Conservation (phyloP, 2,797 vertebrate genomes). For the Pampus argenteus region DNA sequence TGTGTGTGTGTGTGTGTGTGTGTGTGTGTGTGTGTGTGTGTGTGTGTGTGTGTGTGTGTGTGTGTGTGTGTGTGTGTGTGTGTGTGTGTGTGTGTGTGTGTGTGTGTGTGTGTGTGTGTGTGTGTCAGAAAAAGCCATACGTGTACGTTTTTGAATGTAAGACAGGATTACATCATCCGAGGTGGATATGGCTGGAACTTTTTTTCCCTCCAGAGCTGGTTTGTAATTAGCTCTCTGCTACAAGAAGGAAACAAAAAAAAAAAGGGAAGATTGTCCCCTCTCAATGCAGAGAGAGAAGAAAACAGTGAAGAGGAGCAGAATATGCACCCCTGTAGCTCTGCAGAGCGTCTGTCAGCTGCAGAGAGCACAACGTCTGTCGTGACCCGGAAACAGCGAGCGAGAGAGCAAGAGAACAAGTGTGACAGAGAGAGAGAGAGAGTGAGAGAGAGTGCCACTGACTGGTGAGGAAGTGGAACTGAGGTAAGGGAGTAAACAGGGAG, state of each 20-base stretch:
- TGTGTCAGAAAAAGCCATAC: constrained; percentile 4
- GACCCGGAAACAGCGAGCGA: constrained; percentile 30
- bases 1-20: not conserved
- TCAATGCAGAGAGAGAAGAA: constrained; percentile 9
- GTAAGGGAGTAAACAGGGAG: constrained; percentile 26
- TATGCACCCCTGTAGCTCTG: constrained; percentile 42
- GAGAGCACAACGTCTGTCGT: constrained; percentile 33
- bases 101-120: constrained; percentile 2
- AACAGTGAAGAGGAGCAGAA: constrained; percentile 14
- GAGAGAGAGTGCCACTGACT: constrained; percentile 43
- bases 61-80: not conserved
- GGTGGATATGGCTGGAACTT: constrained; percentile 8
- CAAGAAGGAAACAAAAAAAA: not conserved
- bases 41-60: constrained; percentile 2
- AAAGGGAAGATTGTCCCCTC: not conserved
- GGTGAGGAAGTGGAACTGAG: constrained; percentile 57
- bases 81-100: constrained; percentile 4
- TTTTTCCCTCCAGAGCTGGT: not conserved
- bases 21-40: not conserved
- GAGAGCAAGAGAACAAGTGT: constrained; percentile 16
- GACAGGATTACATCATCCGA: constrained; percentile 52
- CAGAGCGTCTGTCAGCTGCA: constrained; percentile 52
- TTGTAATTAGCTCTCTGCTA: constrained; percentile 4
- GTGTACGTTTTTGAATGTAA: not conserved
- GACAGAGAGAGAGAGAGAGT: constrained; percentile 18